Percentiles rank a stretch among this genome's conserved stretches.
phyloP scores from a whole-genome alignment of 2,797 vertebrate genomes.

The Dendrocincla tyrannina region DNA sequence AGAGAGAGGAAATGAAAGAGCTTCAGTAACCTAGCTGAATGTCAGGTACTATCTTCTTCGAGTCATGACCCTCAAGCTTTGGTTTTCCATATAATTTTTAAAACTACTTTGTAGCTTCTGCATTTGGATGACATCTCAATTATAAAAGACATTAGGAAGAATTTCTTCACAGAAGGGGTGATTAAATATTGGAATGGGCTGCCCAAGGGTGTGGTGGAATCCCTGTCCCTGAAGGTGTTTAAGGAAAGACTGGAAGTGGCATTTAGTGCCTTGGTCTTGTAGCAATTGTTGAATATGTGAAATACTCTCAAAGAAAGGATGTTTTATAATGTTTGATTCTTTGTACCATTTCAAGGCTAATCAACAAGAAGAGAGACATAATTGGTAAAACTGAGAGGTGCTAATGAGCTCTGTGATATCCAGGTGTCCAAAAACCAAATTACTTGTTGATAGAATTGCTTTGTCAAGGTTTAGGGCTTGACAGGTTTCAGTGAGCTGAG shows the following conservation, averaged over 20 bases:
- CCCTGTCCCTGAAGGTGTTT: not conserved
- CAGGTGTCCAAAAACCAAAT: not conserved
- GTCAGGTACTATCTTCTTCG: not conserved
- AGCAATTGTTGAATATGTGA: not conserved
- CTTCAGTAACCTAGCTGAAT: accelerated
- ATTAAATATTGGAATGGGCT: not conserved
- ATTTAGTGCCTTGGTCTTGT: not conserved
- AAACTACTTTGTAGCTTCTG: not conserved
- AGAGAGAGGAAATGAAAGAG: not conserved
- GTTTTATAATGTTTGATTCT: not conserved
- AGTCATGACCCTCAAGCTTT: not conserved
- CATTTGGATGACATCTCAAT: not conserved
- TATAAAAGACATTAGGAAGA: not conserved
- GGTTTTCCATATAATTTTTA: not conserved
- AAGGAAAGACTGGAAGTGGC: not conserved
- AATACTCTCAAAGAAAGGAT: not conserved
- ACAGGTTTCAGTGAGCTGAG: not conserved
- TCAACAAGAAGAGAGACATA: not conserved
- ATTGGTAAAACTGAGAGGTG: not conserved
- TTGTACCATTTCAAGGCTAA: not conserved
- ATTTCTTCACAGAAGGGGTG: not conserved
- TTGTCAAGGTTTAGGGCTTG: not conserved
- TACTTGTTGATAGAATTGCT: not conserved
- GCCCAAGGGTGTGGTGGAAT: not conserved
- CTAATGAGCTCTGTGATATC: not conserved